Evolutionary conservation across 2,113 vertebrate genomes (phyloP), one percentile per base, ranked within the genome.

Genomic region (Erythrocercus mccallii): DNA sequence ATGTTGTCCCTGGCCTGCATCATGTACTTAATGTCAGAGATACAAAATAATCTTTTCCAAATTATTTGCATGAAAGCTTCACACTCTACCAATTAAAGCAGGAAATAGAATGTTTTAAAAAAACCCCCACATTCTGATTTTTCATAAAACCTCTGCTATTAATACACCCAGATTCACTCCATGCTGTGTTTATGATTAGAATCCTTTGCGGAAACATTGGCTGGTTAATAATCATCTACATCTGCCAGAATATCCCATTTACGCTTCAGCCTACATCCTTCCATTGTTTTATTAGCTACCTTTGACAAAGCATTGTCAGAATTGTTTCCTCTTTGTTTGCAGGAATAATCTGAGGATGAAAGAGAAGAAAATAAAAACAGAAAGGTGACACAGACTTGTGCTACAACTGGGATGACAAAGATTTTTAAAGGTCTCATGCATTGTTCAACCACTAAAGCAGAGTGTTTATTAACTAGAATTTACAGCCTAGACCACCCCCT

Each of bases 221-320:
- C 82, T 88, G 69, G 78, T 88, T 97, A 96, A 95, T 96, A 97
- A 97, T 92, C 90, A 93, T 94, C 81, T 54, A 79, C 90, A 96
- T 96, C 89, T 94, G 96, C 81, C 95, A 96, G 80, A 90, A 86
- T 79, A 93, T 47, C 86, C 84, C 90, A 95, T 95, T 96, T 92
- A 96, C 77, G 81, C 57, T 54, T 66, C 95, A 96, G 71, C 45
- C 77, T 82, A 92, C 79, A 94, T 92, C 93, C 91, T 93, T 64
- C 76, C 82, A 96, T 96, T 97, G 93, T 96, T 97, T 96, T 90
- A 96, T 92, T 90, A 95, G 80, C 91, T 96, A 89, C 81, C 66
- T 93, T 72, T 20, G 6, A 81, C 80, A 95, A 93, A 94, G 74
- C 68, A 95, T 69, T 91, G 91, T 80, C 88, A 92, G 78, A 92